Conservation (phyloP, 2,888 invertebrate genomes). For the Coleophora flavipennella region DNA sequence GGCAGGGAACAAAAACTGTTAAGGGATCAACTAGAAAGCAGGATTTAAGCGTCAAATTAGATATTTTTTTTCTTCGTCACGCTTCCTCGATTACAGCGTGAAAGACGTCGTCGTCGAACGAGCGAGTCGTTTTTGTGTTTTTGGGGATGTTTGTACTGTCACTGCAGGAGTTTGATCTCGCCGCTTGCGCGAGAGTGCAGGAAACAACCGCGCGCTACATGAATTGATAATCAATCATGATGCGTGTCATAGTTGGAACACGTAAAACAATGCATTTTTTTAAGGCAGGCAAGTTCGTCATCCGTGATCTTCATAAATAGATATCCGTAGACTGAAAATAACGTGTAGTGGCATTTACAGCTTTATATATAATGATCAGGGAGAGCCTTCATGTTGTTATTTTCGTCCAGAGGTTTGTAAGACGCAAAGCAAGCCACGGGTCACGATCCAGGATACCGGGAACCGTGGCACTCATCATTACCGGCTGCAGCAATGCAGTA, state of each 20-base stretch:
- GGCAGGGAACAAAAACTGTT: constrained; percentile 28
- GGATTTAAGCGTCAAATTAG: constrained; percentile 40
- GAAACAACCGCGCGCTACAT: constrained; percentile 33
- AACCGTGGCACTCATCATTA: constrained; percentile 40
- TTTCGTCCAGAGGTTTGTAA: too few species aligned
- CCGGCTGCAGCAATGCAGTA: constrained; percentile 18
- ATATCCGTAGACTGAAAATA: too few species aligned
- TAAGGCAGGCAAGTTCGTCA: constrained; percentile 14
- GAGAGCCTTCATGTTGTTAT: too few species aligned
- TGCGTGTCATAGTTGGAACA: constrained; percentile 23
- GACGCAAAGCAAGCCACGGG: constrained; percentile 10
- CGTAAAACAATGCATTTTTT: constrained; percentile 12
- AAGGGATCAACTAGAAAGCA: constrained; percentile 29
- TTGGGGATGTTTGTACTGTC: constrained; percentile 25
- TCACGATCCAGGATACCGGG: constrained; percentile 35
- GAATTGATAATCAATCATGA: constrained; percentile 46
- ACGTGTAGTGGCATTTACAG: too few species aligned
- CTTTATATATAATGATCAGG: too few species aligned
- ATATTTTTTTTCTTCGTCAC: constrained; percentile 33
- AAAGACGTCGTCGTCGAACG: constrained; percentile 5
- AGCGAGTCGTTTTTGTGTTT: constrained; percentile 13
- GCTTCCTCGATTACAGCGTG: constrained; percentile 18
- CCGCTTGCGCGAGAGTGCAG: constrained; percentile 28
- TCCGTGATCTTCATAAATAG: constrained; percentile 21
- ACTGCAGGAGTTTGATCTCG: constrained; percentile 28